These are phyloP conservation scores for Onthophagus taurus DNA, from an alignment of 1,140 invertebrate species.

Conservation along the genomic window DNA sequence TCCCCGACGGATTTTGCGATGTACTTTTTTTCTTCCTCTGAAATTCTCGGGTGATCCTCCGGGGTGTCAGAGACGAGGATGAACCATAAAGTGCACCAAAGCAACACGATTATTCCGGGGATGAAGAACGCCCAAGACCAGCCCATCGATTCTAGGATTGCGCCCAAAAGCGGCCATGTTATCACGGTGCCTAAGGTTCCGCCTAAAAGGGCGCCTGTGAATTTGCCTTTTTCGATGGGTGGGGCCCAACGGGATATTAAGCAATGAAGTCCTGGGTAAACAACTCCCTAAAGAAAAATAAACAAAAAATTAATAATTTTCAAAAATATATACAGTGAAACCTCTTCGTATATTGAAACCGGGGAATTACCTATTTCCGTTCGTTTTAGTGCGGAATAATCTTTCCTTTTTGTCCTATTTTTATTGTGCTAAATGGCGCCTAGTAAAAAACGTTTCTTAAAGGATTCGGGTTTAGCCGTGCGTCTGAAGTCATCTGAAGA, in stretches of 20 bases:
- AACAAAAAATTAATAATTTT: not conserved
- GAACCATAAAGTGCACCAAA: conserved; percentile 56
- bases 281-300: conserved; percentile 45
- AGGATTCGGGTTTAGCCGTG: too few species aligned
- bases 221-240: conserved; percentile 67
- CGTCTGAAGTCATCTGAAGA: too few species aligned
- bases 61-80: conserved; percentile 61
- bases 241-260: conserved; percentile 66
- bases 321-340: not conserved
- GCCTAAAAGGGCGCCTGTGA: conserved; percentile 62
- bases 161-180: conserved; percentile 59
- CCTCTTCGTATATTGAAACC: too few species aligned
- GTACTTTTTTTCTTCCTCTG: conserved; percentile 61
- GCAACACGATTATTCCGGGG: conserved; percentile 50
- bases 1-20: conserved; percentile 55
- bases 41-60: conserved; percentile 62
- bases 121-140: conserved; percentile 68
- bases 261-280: conserved; percentile 62
- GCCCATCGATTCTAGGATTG: conserved; percentile 51
- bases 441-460: too few species aligned
- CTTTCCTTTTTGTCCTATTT: too few species aligned
- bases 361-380: too few species aligned
- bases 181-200: conserved; percentile 69
- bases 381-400: too few species aligned
- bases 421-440: too few species aligned